These are phyloP conservation scores for Capromys pilorides DNA, from an alignment of 2,797 vertebrate genomes.

Conservation along the genomic window DNA sequence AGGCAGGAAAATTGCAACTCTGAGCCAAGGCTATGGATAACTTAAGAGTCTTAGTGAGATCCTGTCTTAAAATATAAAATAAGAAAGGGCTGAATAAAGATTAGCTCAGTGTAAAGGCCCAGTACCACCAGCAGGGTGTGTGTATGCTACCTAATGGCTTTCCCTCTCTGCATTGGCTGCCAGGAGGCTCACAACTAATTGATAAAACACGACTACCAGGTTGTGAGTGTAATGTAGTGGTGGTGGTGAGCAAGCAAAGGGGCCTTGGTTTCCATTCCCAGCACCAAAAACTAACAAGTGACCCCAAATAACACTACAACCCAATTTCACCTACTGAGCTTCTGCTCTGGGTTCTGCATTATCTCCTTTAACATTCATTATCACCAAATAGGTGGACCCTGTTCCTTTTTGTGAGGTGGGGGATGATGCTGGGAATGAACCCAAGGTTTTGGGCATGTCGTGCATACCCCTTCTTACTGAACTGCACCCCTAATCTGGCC, in stretches of 20 bases:
- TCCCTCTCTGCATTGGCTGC: neutral
- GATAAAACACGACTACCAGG: neutral
- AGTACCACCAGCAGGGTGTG: neutral
- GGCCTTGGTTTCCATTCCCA: neutral
- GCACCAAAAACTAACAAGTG: neutral
- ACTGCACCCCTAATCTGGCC: neutral
- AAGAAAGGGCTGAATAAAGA: neutral
- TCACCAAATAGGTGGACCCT: neutral
- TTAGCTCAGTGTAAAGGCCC: neutral
- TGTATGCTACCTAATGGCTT: neutral
- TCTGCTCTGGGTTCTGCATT: neutral
- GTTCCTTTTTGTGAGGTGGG: neutral
- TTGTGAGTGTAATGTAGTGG: neutral
- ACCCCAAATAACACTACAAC: neutral
- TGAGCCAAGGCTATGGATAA: neutral
- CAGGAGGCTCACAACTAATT: constrained; percentile 47
- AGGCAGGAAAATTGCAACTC: neutral
- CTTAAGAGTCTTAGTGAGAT: neutral
- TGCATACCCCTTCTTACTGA: neutral
- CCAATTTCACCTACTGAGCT: neutral
- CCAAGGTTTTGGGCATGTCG: too few species aligned
- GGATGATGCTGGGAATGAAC: neutral
- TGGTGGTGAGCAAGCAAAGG: neutral
- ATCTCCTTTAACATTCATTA: neutral
- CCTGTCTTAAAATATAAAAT: neutral